phyloP scores from a whole-genome alignment of 1,140 invertebrate species.

The Aphelinus atriplicis region DNA sequence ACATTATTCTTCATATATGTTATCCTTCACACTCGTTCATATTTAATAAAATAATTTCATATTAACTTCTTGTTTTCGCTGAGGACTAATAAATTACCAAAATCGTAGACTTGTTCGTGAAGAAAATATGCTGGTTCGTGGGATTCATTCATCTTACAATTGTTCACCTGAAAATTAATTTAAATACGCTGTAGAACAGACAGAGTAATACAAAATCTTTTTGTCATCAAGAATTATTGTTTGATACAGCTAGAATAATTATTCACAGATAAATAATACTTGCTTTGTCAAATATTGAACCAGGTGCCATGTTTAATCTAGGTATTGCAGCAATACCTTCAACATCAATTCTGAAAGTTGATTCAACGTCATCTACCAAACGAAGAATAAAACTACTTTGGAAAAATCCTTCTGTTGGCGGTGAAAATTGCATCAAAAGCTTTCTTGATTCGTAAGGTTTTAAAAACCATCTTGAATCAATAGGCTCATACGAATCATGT shows the following conservation, averaged over 20 bases:
- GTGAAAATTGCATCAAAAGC: constrained; percentile 50
- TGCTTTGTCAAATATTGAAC: constrained; percentile 49
- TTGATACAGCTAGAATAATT: neutral
- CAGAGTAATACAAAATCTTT: too few relatives aligned
- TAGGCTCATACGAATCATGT: too few relatives aligned
- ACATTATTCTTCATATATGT: too few relatives aligned
- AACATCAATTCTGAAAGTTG: constrained; percentile 45
- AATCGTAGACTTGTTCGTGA: constrained; percentile 49
- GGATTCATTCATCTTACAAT: constrained; percentile 38
- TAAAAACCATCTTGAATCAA: too few relatives aligned
- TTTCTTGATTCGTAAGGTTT: constrained; percentile 35
- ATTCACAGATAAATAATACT: constrained; percentile 18
- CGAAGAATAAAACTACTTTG: constrained; percentile 44
- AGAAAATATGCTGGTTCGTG: constrained; percentile 49
- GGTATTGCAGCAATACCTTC: constrained; percentile 49
- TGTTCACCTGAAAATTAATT: constrained; percentile 39
- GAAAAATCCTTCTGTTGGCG: constrained; percentile 44
- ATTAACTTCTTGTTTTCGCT: constrained; percentile 44
- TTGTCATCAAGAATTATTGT: too few relatives aligned
- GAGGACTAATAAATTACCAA: constrained; percentile 50
- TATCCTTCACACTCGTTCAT: too few relatives aligned
- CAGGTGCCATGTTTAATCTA: constrained; percentile 47
- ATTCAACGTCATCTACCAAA: constrained; percentile 38
- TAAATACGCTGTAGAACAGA: constrained; percentile 9
- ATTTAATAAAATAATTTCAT: neutral